Evolutionary conservation across 2,113 vertebrate species (phyloP).

Genomic region (Lagopus muta): DNA sequence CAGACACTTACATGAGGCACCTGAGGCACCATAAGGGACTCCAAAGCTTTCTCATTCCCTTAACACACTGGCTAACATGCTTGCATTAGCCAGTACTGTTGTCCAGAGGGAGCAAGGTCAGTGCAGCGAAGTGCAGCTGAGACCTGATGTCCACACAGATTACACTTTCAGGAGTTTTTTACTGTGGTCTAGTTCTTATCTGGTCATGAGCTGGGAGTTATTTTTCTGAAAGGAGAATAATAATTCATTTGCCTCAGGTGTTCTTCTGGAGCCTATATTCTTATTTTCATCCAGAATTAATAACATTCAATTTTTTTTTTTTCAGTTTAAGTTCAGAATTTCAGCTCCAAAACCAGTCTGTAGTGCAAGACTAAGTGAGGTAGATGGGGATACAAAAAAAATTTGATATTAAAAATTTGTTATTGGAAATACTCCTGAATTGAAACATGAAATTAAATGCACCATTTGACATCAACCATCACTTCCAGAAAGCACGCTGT

Average conservation of each 20-base stretch:
- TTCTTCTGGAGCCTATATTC: neutral
- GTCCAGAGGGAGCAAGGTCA: neutral
- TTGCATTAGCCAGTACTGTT: neutral
- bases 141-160: neutral
- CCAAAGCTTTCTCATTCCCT: neutral
- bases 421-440: neutral
- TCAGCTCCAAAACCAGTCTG: neutral
- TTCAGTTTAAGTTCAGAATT: neutral
- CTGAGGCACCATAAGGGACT: conserved; percentile 1
- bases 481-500: neutral
- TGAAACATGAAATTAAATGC: no score
- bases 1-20: neutral
- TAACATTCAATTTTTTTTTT: neutral
- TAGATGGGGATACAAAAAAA: neutral
- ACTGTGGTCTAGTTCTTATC: neutral
- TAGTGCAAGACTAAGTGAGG: neutral
- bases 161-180: neutral
- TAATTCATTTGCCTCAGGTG: neutral
- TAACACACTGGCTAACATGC: accelerated
- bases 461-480: neutral
- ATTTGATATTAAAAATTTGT: neutral
- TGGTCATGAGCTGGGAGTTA: neutral
- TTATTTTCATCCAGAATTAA: neutral
- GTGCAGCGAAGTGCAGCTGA: accelerated
- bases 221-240: neutral